Conservation (phyloP, 2,113 vertebrate species). For the Pelobates fuscus region DNA sequence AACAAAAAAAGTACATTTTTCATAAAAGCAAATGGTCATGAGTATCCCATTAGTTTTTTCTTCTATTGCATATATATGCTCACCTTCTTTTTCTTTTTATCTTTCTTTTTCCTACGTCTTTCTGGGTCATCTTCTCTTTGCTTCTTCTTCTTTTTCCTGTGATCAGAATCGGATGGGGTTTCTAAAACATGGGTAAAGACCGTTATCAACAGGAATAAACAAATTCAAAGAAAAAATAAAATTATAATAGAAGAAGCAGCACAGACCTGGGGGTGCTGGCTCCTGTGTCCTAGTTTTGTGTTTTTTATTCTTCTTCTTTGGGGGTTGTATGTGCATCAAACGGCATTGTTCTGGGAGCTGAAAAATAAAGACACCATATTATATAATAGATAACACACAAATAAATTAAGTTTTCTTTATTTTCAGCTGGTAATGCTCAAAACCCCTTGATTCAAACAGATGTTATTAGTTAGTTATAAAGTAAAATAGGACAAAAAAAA, state of each 20-base stretch:
- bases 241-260: too few relatives aligned
- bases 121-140: slow-evolving; percentile 93
- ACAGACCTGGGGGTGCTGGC: slow-evolving; percentile 87
- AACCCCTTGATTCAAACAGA: too few relatives aligned
- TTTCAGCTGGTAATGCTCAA: too few relatives aligned
- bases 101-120: slow-evolving; percentile 93
- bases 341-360: slow-evolving; percentile 95
- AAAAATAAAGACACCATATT: neutral
- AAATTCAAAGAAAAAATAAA: too few relatives aligned
- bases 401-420: too few relatives aligned
- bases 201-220: neutral
- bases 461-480: too few relatives aligned
- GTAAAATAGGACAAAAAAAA: too few relatives aligned
- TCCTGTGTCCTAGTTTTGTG: slow-evolving; percentile 93
- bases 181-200: slow-evolving; percentile 64
- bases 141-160: slow-evolving; percentile 99
- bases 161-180: slow-evolving; percentile 94
- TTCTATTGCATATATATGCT: neutral
- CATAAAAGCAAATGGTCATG: too few relatives aligned
- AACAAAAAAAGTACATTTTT: too few relatives aligned
- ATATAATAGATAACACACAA: neutral
- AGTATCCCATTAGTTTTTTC: too few relatives aligned
- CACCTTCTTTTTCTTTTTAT: slow-evolving; percentile 99
- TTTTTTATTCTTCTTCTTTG: slow-evolving; percentile 97
- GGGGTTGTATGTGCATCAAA: slow-evolving; percentile 96